Percentiles rank a stretch among this genome's conserved stretches.
phyloP scores from a whole-genome alignment of 2,797 vertebrate genomes.

The Notolabrus celidotus region DNA sequence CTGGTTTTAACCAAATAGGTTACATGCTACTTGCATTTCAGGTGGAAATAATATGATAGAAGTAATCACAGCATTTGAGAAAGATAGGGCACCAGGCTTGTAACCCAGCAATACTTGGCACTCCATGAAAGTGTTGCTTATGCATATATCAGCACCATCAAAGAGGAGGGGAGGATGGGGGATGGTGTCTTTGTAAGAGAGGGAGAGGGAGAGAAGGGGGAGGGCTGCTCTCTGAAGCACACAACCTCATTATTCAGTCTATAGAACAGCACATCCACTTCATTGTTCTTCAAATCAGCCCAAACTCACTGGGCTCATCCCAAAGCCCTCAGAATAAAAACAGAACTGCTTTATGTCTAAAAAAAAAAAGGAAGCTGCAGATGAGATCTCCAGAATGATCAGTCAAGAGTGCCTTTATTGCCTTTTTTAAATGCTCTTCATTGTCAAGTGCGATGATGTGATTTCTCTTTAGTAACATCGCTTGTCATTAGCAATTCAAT shows the following conservation, averaged over 20 bases:
- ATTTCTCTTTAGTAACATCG: constrained; percentile 53
- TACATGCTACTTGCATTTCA: constrained; percentile 43
- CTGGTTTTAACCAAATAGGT: constrained; percentile 32
- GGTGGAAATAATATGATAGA: constrained; percentile 54
- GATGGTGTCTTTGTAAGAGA: constrained; percentile 77
- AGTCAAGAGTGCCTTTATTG: constrained; percentile 60
- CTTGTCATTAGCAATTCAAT: constrained; percentile 63
- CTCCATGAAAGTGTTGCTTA: constrained; percentile 84
- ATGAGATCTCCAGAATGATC: constrained; percentile 69
- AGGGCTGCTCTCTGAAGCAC: constrained; percentile 80
- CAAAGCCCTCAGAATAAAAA: constrained; percentile 64
- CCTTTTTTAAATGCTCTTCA: constrained; percentile 53
- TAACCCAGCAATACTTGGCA: constrained; percentile 77
- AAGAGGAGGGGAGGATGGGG: constrained; percentile 76
- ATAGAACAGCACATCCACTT: constrained; percentile 87
- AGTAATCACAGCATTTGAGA: constrained; percentile 60
- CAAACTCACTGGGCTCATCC: constrained; percentile 75
- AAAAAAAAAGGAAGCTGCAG: constrained; percentile 32
- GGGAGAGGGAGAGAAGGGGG: constrained; percentile 22
- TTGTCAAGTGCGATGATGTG: constrained; percentile 59
- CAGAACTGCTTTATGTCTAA: constrained; percentile 64
- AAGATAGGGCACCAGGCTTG: constrained; percentile 61
- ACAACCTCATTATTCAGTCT: constrained; percentile 89
- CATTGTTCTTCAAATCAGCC: constrained; percentile 88
- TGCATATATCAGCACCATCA: constrained; percentile 87